Evolutionary conservation across 2,888 invertebrate species (phyloP).

Genomic region (Clivina fossor): DNA sequence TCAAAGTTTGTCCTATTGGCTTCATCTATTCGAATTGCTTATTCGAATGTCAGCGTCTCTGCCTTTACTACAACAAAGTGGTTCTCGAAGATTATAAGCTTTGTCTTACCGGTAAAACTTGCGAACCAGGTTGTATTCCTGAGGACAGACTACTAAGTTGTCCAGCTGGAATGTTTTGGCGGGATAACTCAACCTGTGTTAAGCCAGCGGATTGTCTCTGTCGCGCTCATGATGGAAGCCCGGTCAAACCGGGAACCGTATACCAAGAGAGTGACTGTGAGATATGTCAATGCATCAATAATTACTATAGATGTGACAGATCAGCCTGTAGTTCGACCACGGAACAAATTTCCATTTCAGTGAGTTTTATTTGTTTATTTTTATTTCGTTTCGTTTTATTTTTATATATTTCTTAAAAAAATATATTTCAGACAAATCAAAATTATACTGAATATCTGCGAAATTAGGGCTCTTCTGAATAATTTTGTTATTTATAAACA

Average conservation of each 20-base stretch:
- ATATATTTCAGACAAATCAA: too few species aligned
- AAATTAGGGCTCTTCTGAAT: too few species aligned
- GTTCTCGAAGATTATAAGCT: conserved; percentile 51
- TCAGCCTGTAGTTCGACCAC: conserved; percentile 52
- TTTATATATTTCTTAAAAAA: too few species aligned
- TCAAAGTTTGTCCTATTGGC: conserved; percentile 51
- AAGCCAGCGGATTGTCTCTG: conserved; percentile 75
- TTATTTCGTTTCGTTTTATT: too few species aligned
- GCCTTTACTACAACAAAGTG: conserved; percentile 63
- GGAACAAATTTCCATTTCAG: conserved; percentile 44
- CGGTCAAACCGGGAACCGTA: conserved; percentile 67
- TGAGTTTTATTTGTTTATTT: too few species aligned
- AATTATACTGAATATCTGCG: too few species aligned
- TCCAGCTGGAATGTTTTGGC: conserved; percentile 64
- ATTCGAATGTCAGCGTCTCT: conserved; percentile 70
- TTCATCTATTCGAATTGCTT: conserved; percentile 69
- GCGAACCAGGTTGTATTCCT: conserved; percentile 52
- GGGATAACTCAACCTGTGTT: conserved; percentile 74
- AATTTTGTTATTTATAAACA: too few species aligned
- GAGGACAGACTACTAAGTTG: conserved; percentile 55
- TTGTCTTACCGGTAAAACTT: conserved; percentile 54
- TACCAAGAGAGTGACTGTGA: conserved; percentile 63
- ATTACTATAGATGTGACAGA: conserved; percentile 70
- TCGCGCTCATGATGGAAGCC: conserved; percentile 61
- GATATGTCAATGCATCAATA: conserved; percentile 79